phyloP scores from a whole-genome alignment of 2,797 vertebrate species.

The Anniella stebbinsi region DNA sequence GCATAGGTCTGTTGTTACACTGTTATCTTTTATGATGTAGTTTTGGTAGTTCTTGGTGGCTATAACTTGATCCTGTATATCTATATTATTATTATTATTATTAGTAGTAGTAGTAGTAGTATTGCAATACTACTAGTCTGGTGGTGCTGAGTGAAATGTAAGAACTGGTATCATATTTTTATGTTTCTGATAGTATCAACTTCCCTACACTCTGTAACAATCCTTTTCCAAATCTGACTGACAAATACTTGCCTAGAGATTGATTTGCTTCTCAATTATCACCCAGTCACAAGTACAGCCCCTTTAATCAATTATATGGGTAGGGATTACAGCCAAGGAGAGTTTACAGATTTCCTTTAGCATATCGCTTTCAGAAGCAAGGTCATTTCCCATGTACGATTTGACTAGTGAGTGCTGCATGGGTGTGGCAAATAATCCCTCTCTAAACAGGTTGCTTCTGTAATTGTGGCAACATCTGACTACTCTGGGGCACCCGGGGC shows the following conservation, averaged over 20 bases:
- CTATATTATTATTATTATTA: neutral
- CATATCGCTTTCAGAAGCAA: constrained; percentile 30
- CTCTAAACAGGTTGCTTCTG: constrained; percentile 36
- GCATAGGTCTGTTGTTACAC: too few relatives aligned
- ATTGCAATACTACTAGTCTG: neutral
- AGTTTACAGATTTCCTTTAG: neutral
- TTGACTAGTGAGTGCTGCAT: constrained; percentile 17
- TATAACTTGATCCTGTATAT: too few relatives aligned
- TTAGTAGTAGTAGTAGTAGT: too few relatives aligned
- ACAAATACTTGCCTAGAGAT: constrained; percentile 62
- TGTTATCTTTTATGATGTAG: too few relatives aligned
- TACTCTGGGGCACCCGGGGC: fast-evolving
- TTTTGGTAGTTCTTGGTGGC: too few relatives aligned
- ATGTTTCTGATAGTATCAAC: fast-evolving
- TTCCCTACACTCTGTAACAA: constrained; percentile 11
- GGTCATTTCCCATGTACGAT: constrained; percentile 38
- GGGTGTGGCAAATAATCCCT: neutral
- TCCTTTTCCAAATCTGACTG: constrained; percentile 46
- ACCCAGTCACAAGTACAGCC: constrained; percentile 51
- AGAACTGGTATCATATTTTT: constrained; percentile 21
- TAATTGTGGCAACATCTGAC: neutral
- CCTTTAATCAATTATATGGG: constrained; percentile 58
- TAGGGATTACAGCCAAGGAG: constrained; percentile 38
- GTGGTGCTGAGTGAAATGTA: constrained; percentile 8
- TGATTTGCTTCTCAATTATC: constrained; percentile 65